These are phyloP conservation scores for Odontomyia ornata DNA, from an alignment of 2,888 invertebrate species.

Conservation along the genomic window DNA sequence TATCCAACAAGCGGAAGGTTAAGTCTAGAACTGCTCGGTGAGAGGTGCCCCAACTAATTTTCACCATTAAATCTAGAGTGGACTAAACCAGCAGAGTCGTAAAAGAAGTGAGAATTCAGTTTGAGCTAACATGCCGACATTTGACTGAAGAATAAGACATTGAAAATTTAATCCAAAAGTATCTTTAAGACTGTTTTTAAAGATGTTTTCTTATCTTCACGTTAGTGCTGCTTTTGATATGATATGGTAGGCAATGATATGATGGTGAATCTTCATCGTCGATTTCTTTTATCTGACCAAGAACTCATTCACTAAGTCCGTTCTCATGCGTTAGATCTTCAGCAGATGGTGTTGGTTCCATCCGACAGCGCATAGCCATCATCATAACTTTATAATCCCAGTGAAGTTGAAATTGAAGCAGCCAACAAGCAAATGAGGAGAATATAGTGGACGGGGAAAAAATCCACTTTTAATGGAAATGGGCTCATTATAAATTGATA, in stretches of 20 bases:
- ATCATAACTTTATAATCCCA: constrained; percentile 8
- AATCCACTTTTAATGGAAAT: constrained; percentile 18
- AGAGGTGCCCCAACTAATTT: background rate
- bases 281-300: background rate
- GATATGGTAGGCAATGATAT: background rate
- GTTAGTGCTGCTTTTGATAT: too few species aligned
- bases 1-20: background rate
- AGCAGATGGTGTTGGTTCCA: constrained; percentile 27
- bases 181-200: too few species aligned
- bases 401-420: constrained; percentile 19
- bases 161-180: too few species aligned
- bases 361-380: constrained; percentile 23
- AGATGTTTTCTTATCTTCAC: too few species aligned
- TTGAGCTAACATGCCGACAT: too few species aligned
- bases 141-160: too few species aligned
- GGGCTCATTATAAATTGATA: background rate
- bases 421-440: too few species aligned
- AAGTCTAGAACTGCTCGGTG: too few species aligned
- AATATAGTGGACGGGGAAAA: too few species aligned
- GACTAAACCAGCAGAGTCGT: background rate
- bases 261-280: constrained; percentile 1
- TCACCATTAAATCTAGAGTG: background rate
- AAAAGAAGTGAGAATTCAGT: constrained; percentile 9
- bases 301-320: background rate
- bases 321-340: too few species aligned